phyloP scores from a whole-genome alignment of 2,888 invertebrate species.

The Acronicta aceris region DNA sequence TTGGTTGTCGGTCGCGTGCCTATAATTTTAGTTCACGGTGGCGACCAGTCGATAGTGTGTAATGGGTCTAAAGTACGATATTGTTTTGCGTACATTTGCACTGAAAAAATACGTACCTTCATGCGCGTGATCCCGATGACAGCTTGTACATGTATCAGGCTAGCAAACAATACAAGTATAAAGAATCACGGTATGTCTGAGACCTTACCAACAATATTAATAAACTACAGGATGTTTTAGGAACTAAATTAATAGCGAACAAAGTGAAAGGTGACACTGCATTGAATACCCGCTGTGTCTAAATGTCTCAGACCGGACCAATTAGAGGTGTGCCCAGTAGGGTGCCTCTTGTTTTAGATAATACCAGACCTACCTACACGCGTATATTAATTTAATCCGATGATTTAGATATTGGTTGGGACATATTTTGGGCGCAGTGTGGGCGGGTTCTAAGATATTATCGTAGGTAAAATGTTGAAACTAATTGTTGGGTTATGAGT shows the following conservation, averaged over 20 bases:
- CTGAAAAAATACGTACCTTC: too few relatives aligned
- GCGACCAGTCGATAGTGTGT: too few relatives aligned
- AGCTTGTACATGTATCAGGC: too few relatives aligned
- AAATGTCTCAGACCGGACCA: conserved; percentile 47
- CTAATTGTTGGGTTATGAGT: conserved; percentile 48
- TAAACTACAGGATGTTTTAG: conserved; percentile 56
- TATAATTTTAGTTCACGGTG: too few relatives aligned
- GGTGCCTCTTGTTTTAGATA: conserved; percentile 53
- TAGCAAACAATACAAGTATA: too few relatives aligned
- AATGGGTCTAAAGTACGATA: too few relatives aligned
- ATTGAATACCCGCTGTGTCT: conserved; percentile 63
- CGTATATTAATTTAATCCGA: conserved; percentile 37
- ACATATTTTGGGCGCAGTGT: conserved; percentile 49
- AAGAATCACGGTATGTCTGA: too few relatives aligned
- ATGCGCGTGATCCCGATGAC: too few relatives aligned
- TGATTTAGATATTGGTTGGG: conserved; percentile 48
- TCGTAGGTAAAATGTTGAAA: conserved; percentile 35
- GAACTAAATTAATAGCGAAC: conserved; percentile 72
- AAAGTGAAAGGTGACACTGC: conserved; percentile 73
- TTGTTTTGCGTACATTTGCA: too few relatives aligned
- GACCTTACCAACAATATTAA: conserved; percentile 24
- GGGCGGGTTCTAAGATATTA: conserved; percentile 39
- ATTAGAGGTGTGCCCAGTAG: conserved; percentile 55
- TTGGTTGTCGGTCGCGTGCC: too few relatives aligned
- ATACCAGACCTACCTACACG: conserved; percentile 18